These are phyloP conservation scores for Molossus alvarezi DNA, from an alignment of 2,797 vertebrate species.

Conservation along the genomic window DNA sequence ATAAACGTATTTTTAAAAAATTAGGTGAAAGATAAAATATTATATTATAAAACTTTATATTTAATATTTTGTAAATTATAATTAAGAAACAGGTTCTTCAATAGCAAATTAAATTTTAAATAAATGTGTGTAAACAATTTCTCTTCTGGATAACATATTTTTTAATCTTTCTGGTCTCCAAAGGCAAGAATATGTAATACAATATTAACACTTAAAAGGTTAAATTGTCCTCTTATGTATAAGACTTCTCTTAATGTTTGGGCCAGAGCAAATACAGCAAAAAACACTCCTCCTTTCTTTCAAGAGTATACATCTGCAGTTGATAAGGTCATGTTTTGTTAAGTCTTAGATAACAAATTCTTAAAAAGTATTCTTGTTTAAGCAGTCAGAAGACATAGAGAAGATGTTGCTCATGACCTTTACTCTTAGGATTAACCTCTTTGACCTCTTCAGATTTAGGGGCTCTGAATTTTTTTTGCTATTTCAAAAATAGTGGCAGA, in stretches of 20 bases:
- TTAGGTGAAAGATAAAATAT: neutral
- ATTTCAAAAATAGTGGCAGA: neutral
- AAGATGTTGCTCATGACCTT: conserved; percentile 1
- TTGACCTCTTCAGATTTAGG: conserved; percentile 30
- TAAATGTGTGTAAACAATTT: neutral
- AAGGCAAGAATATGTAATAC: neutral
- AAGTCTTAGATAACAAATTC: conserved; percentile 19
- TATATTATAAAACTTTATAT: neutral
- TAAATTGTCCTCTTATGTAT: neutral
- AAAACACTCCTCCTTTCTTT: neutral
- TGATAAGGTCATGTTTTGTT: conserved; percentile 43
- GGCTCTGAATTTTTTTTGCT: neutral
- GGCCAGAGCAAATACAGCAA: conserved; percentile 7
- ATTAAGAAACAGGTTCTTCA: neutral
- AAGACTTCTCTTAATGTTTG: neutral
- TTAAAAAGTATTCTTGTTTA: neutral
- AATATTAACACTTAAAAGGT: conserved; percentile 8
- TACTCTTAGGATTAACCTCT: neutral
- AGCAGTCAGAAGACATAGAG: neutral
- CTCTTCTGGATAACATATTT: neutral
- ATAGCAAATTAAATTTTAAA: neutral
- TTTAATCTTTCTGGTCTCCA: neutral
- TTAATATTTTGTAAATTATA: conserved; percentile 27
- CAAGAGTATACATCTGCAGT: neutral
- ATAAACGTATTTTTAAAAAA: neutral